A percentile compares a stretch with the other conserved stretches of the same genome.
phyloP scores from a whole-genome alignment of 2,888 invertebrate genomes.

The Lepidochrysops patricia region DNA sequence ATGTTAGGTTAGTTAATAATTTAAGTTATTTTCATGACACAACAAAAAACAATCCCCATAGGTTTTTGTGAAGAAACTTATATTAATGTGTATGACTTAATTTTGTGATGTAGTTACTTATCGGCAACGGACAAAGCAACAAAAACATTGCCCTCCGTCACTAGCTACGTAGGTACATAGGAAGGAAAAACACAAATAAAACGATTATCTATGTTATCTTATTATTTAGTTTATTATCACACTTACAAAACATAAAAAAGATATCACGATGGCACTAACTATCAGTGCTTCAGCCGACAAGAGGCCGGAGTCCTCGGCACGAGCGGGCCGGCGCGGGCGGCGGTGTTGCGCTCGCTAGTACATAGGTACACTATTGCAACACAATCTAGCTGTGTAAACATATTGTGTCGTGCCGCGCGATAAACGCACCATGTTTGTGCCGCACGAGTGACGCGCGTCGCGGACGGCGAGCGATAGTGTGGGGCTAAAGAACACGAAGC shows the following conservation, averaged over 20 bases:
- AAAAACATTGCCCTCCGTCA: neutral
- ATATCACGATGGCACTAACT: conserved; percentile 73
- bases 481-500: neutral
- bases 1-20: too few species aligned
- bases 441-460: neutral
- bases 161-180: neutral
- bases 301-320: neutral
- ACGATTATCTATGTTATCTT: conserved; percentile 39
- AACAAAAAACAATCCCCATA: too few species aligned
- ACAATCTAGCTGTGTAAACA: neutral
- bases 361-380: neutral
- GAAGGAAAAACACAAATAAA: conserved; percentile 29
- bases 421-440: neutral
- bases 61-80: too few species aligned
- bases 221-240: conserved; percentile 69
- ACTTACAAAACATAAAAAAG: conserved; percentile 71
- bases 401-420: neutral
- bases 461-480: neutral
- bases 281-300: conserved; percentile 64
- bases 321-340: too few species aligned
- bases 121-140: neutral
- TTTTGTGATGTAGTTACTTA: too few species aligned
- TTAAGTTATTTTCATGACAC: too few species aligned
- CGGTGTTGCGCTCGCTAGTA: neutral
- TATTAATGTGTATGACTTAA: too few species aligned